Evolutionary conservation across 2,888 invertebrate genomes (phyloP).

Genomic region (Ctenicera cuprea): DNA sequence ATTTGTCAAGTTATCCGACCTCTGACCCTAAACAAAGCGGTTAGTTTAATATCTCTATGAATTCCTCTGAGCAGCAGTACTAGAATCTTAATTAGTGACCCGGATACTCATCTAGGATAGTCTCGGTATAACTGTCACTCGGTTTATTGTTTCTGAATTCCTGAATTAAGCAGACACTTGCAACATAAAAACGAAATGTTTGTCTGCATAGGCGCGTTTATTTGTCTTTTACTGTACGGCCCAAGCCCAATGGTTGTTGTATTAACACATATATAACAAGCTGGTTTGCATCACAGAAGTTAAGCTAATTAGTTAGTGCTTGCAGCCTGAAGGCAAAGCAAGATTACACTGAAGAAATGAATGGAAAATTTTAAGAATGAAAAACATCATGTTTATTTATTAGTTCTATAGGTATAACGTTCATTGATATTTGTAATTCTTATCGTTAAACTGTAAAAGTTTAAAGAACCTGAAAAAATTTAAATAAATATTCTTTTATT

Average conservation of each 20-base stretch:
- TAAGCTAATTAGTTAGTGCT: constrained; percentile 24
- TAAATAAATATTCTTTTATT: no score
- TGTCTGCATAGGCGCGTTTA: constrained; percentile 25
- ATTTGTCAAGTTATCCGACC: constrained; percentile 43
- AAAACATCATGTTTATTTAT: constrained; percentile 25
- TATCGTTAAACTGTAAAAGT: no score
- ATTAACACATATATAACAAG: constrained; percentile 29
- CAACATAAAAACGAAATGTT: constrained; percentile 29
- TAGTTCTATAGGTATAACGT: neutral
- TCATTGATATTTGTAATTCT: no score
- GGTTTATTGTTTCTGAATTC: constrained; percentile 51
- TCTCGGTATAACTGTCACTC: constrained; percentile 46
- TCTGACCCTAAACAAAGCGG: constrained; percentile 47
- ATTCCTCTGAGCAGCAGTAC: constrained; percentile 43
- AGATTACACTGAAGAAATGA: constrained; percentile 19
- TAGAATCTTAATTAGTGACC: constrained; percentile 51
- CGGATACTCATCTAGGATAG: constrained; percentile 50
- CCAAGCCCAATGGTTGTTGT: neutral
- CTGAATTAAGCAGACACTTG: constrained; percentile 44
- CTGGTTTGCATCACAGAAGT: constrained; percentile 25
- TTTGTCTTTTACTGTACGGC: constrained; percentile 5
- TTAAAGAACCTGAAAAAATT: no score
- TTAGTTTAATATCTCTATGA: constrained; percentile 42
- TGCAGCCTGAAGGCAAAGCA: constrained; percentile 18
- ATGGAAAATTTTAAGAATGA: constrained; percentile 34